Evolutionary conservation across 2,888 invertebrate species (phyloP).

Genomic region (Philonicus albiceps): DNA sequence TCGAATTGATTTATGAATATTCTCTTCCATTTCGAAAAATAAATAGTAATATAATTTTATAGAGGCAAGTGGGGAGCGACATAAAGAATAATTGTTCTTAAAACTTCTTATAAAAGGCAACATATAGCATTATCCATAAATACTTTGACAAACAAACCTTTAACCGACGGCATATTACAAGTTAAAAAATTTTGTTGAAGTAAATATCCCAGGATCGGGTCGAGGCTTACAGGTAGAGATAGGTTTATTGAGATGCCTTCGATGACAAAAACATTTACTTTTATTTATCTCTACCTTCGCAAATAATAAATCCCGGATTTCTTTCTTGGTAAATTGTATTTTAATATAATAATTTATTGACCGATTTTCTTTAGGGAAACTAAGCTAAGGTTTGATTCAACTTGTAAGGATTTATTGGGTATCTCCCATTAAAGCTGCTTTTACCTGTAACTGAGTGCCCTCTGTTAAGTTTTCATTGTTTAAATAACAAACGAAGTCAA

Average conservation of each 20-base stretch:
- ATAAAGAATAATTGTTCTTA: background rate
- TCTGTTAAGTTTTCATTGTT: background rate
- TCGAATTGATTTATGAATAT: background rate
- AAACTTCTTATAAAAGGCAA: background rate
- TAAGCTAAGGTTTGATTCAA: background rate
- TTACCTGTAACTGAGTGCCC: background rate
- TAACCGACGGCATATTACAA: background rate
- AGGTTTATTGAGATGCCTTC: background rate
- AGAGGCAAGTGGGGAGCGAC: background rate
- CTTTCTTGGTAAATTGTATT: background rate
- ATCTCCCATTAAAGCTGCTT: background rate
- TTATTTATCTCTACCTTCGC: background rate
- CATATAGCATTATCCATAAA: background rate
- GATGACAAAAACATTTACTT: background rate
- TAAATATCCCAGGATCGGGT: background rate
- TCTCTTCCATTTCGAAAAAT: background rate
- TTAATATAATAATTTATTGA: background rate
- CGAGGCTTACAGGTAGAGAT: background rate
- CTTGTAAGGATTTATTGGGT: background rate
- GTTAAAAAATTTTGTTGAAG: background rate
- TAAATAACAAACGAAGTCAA: background rate
- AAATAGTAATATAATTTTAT: background rate
- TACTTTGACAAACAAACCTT: background rate
- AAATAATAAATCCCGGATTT: background rate
- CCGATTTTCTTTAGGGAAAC: background rate